phyloP scores from a whole-genome alignment of 2,113 vertebrate species.

The Lagopus leucura region DNA sequence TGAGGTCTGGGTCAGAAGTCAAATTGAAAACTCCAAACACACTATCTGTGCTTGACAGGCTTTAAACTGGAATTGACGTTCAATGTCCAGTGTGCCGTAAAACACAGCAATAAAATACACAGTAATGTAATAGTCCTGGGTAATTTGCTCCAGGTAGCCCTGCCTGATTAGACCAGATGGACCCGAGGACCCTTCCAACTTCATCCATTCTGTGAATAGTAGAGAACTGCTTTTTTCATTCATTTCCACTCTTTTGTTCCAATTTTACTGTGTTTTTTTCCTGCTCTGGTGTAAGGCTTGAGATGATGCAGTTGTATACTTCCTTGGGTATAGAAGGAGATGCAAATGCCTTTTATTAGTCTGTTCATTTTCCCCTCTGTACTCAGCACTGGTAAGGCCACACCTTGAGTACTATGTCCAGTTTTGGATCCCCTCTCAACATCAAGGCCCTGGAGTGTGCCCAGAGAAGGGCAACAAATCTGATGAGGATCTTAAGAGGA shows the following conservation, averaged over 20 bases:
- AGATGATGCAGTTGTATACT: not conserved
- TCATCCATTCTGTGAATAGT: not conserved
- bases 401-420: no score
- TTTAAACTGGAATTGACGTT: not conserved
- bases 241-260: not conserved
- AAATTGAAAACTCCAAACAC: constrained; percentile 1
- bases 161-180: not conserved
- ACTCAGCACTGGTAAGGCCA: no score
- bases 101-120: not conserved
- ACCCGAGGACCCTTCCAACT: not conserved
- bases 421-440: no score
- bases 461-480: not conserved
- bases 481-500: not conserved
- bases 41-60: not conserved
- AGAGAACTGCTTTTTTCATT: not conserved
- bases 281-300: not conserved
- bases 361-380: not conserved
- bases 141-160: not conserved
- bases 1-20: constrained; percentile 23
- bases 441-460: not conserved
- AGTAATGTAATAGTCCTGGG: not conserved
- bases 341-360: not conserved
- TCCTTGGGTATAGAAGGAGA: not conserved
- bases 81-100: not conserved
- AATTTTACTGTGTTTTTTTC: not conserved